Evolutionary conservation across 2,113 vertebrate species (phyloP).

Genomic region (Indicator maculatus): DNA sequence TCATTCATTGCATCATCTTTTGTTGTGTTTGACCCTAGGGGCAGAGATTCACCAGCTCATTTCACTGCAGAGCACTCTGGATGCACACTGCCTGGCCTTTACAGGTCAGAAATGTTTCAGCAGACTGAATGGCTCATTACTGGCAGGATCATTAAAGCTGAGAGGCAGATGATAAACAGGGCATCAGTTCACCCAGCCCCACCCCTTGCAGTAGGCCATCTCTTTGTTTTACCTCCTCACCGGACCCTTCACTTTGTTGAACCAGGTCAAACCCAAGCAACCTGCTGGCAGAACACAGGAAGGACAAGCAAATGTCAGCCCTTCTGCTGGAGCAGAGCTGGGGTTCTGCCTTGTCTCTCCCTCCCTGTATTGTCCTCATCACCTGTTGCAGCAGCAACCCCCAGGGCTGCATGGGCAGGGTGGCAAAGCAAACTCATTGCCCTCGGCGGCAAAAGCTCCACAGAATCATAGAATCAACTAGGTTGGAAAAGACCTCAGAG

Average conservation of each 20-base stretch:
- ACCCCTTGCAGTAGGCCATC: rapidly evolving
- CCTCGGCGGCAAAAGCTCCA: neutral
- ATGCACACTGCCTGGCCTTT: neutral
- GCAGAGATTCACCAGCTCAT: neutral
- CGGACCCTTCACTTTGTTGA: neutral
- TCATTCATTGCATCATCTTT: neutral
- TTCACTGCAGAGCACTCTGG: neutral
- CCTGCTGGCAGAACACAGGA: neutral
- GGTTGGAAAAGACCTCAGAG: too few relatives aligned
- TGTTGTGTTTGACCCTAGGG: neutral
- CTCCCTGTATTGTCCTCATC: rapidly evolving
- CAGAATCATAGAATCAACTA: too few relatives aligned
- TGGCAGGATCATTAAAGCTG: neutral
- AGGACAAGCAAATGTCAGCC: neutral
- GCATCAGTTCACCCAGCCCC: neutral
- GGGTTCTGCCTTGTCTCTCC: neutral
- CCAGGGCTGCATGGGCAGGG: neutral
- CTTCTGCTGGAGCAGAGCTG: neutral
- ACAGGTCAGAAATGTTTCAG: neutral
- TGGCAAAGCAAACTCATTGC: neutral
- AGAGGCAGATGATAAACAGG: neutral
- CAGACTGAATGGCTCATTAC: neutral
- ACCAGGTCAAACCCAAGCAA: neutral
- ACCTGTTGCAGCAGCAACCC: rapidly evolving
- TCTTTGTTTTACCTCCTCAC: neutral